Base-by-base conservation (phyloP, 30 jellyfish, hydroid and myxozoan species). In the Turritopsis dohrnii region DNA sequence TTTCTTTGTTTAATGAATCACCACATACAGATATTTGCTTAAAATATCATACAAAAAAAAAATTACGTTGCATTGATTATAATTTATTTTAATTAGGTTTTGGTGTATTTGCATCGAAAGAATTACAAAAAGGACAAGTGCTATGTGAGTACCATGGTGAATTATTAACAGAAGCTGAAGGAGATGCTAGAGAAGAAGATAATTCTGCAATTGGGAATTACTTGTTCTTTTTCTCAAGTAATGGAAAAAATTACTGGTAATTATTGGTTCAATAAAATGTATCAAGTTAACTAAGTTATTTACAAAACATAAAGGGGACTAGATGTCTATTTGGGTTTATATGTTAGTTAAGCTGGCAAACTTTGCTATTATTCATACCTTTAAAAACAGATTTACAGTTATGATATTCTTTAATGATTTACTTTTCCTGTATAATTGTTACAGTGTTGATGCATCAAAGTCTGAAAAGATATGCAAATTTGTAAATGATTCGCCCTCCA, bases 161-260 rank as follows among this genome's bases (percentile, higher is more conserved):
- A 69, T 27, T 69, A 69, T 27, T 69, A 23, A 69, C 77, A 69
- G 77, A 23, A 69, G 30, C 28, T n/a, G 77, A 69, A 69, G 77
- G 77, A 27, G 77, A 69, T 1, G 77, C 30, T n/a, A 23, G 77
- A 69, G 77, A 69, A 69, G 77, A 23, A 69, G 77, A 69, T 69
- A 69, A 69, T 69, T 16, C 28, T 23, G 30, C 31, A n/a, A 41
- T 41, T 41, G 77, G 77, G 31, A 69, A 69, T 27, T 69, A n/a
- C 30, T n/a, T 69, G 77, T 69, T 69, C 30, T 69, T 69, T 69
- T 69, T 69, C 77, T n/a, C 77, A 69, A 69, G 77, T 69, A 23
- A 69, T 69, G 77, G 77, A 69, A 69, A 69, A 69, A 69, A 69
- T n/a, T 69, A 69, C 30, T 69, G 77, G 77, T 69, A 69, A n/a